These are phyloP conservation scores for Rynchops niger DNA, from an alignment of 2,113 vertebrate species.

Conservation along the genomic window DNA sequence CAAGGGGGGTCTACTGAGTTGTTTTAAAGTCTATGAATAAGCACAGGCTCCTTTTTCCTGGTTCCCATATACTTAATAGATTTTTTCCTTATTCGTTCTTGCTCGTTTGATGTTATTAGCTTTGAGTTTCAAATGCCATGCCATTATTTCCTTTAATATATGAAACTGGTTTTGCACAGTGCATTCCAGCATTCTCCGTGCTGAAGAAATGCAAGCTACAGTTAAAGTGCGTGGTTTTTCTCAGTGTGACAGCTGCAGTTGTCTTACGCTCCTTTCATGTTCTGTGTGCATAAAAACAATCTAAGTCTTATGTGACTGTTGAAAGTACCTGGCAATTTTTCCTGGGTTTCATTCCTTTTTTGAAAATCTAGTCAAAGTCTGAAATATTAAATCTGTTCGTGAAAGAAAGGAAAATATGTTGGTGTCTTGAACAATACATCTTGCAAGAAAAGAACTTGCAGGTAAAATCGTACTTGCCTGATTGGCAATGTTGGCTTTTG, in stretches of 20 bases:
- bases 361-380: not conserved
- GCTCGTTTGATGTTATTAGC: not conserved
- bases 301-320: not conserved
- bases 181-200: not conserved
- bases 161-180: not conserved
- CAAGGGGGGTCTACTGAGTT: not conserved
- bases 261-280: accelerated
- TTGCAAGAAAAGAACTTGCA: not conserved
- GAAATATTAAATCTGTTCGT: not conserved
- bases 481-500: not conserved
- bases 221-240: not conserved
- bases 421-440: not conserved
- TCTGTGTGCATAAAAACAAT: not conserved
- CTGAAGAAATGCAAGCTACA: not conserved
- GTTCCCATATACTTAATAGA: not conserved
- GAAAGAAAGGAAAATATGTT: not conserved
- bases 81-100: not conserved
- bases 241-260: not conserved
- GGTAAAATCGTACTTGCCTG: not conserved
- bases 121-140: not conserved
- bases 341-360: not conserved
- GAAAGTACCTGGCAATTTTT: not conserved
- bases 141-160: not conserved
- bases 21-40: not conserved
- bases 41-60: not conserved